Evolutionary conservation across 2,113 vertebrate species (phyloP), one percentile per base, ranked within the genome.

Genomic region (Anser brachyrhynchus): DNA sequence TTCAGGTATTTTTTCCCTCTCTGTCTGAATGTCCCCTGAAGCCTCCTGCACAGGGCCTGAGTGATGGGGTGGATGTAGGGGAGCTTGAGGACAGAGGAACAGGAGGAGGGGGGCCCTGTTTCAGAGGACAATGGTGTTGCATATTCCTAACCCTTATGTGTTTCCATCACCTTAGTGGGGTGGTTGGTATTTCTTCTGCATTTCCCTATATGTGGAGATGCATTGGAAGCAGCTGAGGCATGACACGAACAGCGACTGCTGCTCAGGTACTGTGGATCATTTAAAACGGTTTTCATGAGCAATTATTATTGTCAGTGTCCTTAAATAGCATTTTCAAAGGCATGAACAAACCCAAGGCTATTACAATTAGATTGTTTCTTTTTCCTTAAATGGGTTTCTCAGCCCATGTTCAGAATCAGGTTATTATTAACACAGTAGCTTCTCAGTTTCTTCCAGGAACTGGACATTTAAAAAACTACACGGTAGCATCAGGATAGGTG

Each of bases 101-200:
- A 33, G 55, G 31, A 84, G 66, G 25, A 58, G 35, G 44, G 39
- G 57, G 44, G 46, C 23, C 22, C 3, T 2, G 10, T 39, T 89
- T 35, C 6, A 49, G 33, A 75, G 25, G 5, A 6, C 13, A 59
- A 13, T 4, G 4, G 21, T 16, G 44, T 28, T 61, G 14, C 25
- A 0, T 52, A 0, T 65, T 86, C 29, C 26, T 83, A 46, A 59
- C 52, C 67, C 25, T 59, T 35, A 10, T 26, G 39, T 0, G 1
- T 66, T 86, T 26, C 26, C 17, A 29, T 10, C 52, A 41, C 1
- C 13, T 61, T 46, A 5, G 28, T 22, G 61, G 75, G 17, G 12
- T 23, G 28, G 13, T 57, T 37, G 43, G 19, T 51, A 46, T 71
- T 83, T 77, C 33, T 43, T 55, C 22, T 54, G 10, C 17, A 3